These are phyloP conservation scores for Nymphalis polychloros DNA, from an alignment of 2,888 invertebrate species.

Conservation along the genomic window DNA sequence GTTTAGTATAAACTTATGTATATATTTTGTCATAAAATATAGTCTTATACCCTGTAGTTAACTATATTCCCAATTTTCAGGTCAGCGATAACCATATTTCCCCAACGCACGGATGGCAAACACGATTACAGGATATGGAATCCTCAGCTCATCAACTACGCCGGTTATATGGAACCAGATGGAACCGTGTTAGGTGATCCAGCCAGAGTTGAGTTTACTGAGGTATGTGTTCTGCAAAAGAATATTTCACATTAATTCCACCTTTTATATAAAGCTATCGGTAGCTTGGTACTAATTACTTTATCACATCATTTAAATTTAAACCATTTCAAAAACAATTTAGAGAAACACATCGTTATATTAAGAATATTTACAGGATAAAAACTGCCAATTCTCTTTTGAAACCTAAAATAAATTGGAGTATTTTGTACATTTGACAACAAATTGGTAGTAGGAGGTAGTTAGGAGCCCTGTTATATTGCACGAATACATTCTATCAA, in stretches of 20 bases:
- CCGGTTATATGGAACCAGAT: slow-evolving; percentile 92
- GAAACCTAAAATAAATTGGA: too few species aligned
- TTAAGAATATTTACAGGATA: too few species aligned
- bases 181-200: slow-evolving; percentile 94
- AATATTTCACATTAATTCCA: neutral
- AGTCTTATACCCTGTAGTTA: neutral
- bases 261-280: neutral
- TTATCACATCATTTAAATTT: too few species aligned
- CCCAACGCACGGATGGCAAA: slow-evolving; percentile 93
- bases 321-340: too few species aligned
- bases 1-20: too few species aligned
- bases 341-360: too few species aligned
- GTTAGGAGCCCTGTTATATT: too few species aligned
- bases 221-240: slow-evolving; percentile 80
- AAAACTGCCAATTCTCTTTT: too few species aligned
- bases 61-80: slow-evolving; percentile 68
- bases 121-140: slow-evolving; percentile 98
- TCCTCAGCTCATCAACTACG: slow-evolving; percentile 92
- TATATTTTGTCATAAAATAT: neutral
- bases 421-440: too few species aligned
- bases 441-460: too few species aligned
- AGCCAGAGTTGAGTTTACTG: slow-evolving; percentile 92
- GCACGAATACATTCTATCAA: neutral
- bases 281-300: too few species aligned
- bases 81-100: slow-evolving; percentile 97